Conservation (phyloP, 2,797 vertebrate species). For the Remorina albescens region DNA sequence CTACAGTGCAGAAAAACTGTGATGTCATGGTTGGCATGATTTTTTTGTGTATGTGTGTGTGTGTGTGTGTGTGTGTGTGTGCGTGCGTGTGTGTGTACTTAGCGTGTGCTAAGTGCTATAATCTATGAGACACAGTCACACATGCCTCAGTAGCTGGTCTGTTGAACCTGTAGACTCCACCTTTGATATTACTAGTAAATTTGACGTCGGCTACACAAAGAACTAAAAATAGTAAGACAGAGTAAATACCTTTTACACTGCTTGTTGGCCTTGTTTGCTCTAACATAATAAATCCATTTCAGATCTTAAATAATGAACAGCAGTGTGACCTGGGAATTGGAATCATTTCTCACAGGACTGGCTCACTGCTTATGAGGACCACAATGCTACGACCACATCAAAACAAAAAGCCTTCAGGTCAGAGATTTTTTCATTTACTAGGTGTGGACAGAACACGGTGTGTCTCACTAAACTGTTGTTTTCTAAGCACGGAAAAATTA, state of each 20-base stretch:
- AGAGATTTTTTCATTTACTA: too few relatives aligned
- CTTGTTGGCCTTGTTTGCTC: conserved; percentile 51
- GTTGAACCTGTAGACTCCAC: neutral
- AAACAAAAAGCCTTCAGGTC: conserved; percentile 34
- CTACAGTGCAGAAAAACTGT: neutral
- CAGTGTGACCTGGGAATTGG: conserved; percentile 22
- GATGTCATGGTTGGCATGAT: too few relatives aligned
- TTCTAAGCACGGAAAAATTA: neutral
- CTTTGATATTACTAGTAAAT: neutral
- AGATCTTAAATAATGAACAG: conserved; percentile 71
- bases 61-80: too few relatives aligned
- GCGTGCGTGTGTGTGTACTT: too few relatives aligned
- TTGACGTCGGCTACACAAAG: too few relatives aligned
- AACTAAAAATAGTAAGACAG: too few relatives aligned
- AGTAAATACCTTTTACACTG: neutral
- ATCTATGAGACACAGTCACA: too few relatives aligned
- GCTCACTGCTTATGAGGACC: neutral
- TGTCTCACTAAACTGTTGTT: neutral
- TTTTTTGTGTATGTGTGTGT: too few relatives aligned
- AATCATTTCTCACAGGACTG: conserved; percentile 19
- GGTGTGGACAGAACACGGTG: neutral
- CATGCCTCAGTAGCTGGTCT: too few relatives aligned
- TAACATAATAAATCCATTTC: conserved; percentile 67
- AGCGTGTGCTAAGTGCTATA: too few relatives aligned
- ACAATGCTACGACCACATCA: conserved; percentile 3